Evolutionary conservation across 2,113 vertebrate species (phyloP), one percentile per base, ranked within the genome.

Genomic region (Prochilodus magdalenae): DNA sequence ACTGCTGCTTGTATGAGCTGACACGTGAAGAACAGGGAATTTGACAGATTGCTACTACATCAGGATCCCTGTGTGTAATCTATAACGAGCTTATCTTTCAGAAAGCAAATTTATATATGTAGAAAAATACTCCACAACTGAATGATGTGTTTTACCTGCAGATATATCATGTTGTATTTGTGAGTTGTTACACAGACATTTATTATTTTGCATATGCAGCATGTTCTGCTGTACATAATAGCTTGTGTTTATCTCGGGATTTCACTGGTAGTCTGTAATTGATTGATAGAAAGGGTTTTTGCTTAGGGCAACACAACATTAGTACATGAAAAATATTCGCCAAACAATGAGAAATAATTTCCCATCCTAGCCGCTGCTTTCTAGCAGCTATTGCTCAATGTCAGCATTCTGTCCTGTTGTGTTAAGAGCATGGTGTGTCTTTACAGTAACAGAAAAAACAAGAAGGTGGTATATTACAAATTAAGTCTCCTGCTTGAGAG

Each of bases 401-500:
- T 27, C 36, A 6, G 12, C 4, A 66, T 44, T 67, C 30, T 27
- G 26, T 33, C 60, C 60, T 51, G 51, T 29, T 36, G 79, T 40
- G 67, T 77, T 29, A 73, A 26, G 22, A 70, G 59, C 51, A 13
- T 13, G 1, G 51, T 22, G 60, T 63, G 72, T 82, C 69, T 76
- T 67, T 27, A 62, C 47, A 65, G 71, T 36, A 14, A 65, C 47
- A 65, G 13, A 55, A 55, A 55, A 80, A 80, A 85, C 70, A 62
- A 47, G 63, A 79, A 78, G 77, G 70, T 73, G 85, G 77, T 55
- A 30, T 53, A 30, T 53, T 62, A 30, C 49, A 75, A 80, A 79
- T 80, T 76, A 80, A 80, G 82, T 24, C 72, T 80, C 73, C 70
- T 49, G 62, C 73, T n/a, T 4, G 66, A 79, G 79, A 86, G 90